Conservation (phyloP, 1,140 invertebrate genomes). For the Fopius arisanus region DNA sequence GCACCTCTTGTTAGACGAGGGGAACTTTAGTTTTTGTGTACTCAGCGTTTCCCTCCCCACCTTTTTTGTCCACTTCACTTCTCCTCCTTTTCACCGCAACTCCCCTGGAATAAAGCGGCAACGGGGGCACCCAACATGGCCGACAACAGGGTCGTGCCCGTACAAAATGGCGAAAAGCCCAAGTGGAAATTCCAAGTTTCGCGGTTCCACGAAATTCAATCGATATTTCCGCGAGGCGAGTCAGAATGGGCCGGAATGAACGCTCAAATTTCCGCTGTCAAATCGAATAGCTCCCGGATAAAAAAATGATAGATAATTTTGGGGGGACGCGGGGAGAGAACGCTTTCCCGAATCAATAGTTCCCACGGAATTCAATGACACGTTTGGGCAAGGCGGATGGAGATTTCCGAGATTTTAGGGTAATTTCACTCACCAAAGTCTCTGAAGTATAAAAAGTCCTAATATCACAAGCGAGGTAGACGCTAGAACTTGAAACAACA, state of each 20-base stretch:
- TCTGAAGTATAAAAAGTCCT: constrained; percentile 47
- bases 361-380: background rate
- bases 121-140: constrained; percentile 57
- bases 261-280: no score
- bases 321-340: constrained; percentile 1
- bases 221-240: no score
- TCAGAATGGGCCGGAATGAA: no score
- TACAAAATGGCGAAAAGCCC: constrained; percentile 59
- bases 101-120: constrained; percentile 49
- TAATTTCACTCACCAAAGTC: constrained; percentile 49
- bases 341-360: constrained; percentile 13
- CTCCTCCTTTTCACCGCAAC: background rate
- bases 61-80: constrained; percentile 1
- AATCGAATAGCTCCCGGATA: background rate
- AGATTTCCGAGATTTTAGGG: background rate
- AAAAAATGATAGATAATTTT: background rate
- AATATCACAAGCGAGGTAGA: constrained; percentile 56
- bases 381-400: background rate
- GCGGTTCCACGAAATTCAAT: background rate
- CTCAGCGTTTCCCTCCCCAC: constrained; percentile 25
- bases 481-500: constrained; percentile 40
- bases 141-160: constrained; percentile 49
- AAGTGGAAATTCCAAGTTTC: constrained; percentile 11
- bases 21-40: background rate
- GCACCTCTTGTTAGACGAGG: background rate